Conservation (phyloP, 2,113 vertebrate genomes). For the Charadrius vociferus region DNA sequence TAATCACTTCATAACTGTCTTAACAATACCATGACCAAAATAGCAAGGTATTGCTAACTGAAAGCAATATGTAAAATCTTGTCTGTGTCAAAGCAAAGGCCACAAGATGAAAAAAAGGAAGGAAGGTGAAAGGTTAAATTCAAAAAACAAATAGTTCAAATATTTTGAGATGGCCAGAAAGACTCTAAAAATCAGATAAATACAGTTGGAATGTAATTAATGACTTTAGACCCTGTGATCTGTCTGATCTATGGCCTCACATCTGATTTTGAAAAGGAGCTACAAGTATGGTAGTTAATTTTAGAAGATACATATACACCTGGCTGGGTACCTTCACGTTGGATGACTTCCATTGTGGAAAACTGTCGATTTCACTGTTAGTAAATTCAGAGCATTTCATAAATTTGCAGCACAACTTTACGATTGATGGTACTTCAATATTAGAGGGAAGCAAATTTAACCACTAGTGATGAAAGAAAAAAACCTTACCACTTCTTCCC, state of each 20-base stretch:
- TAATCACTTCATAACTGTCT: neutral
- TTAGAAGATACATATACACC: neutral
- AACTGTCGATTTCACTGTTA: neutral
- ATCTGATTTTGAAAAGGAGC: neutral
- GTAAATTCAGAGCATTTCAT: neutral
- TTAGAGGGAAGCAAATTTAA: neutral
- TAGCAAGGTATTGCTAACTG: neutral
- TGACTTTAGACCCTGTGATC: neutral
- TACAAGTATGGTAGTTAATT: accelerated
- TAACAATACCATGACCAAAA: neutral
- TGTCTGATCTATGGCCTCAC: neutral
- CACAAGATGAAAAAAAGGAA: neutral
- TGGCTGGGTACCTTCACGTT: neutral
- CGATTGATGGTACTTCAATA: neutral
- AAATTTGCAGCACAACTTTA: neutral
- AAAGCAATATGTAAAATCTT: neutral
- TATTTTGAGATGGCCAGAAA: neutral
- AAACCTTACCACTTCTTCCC: neutral
- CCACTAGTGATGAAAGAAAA: neutral
- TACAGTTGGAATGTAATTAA: neutral
- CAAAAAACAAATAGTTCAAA: neutral
- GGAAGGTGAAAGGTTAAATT: neutral
- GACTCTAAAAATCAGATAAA: neutral
- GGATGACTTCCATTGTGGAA: neutral
- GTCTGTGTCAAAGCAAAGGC: neutral